Evolutionary conservation across 2,797 vertebrate genomes (phyloP).

Genomic region (Myiotriccus ornatus): DNA sequence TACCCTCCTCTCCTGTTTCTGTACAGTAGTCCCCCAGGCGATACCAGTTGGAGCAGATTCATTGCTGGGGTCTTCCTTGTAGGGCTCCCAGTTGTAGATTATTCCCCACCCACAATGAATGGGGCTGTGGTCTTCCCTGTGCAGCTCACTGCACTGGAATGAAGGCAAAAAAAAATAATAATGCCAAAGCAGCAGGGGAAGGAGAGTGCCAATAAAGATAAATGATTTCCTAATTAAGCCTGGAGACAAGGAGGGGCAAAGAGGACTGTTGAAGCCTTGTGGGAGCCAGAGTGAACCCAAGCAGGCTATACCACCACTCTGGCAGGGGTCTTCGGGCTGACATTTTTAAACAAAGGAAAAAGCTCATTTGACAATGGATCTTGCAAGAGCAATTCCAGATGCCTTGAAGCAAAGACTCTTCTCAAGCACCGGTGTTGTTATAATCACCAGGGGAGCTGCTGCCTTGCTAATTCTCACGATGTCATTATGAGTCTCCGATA

Average conservation of each 20-base stretch:
- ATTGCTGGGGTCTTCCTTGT: conserved; percentile 59
- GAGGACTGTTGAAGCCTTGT: conserved; percentile 58
- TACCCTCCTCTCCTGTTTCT: conserved; percentile 38
- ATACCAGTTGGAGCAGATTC: conserved; percentile 31
- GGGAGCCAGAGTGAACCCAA: conserved; percentile 61
- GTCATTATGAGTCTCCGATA: conserved; percentile 36
- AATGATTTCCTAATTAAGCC: conserved; percentile 70
- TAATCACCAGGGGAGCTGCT: conserved; percentile 60
- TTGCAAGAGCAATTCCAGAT: conserved; percentile 69
- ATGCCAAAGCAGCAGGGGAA: conserved; percentile 63
- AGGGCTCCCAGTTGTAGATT: conserved; percentile 51
- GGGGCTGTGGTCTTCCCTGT: conserved; percentile 67
- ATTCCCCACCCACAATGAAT: conserved; percentile 68
- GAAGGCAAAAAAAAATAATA: conserved; percentile 30
- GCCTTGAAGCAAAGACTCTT: conserved; percentile 53
- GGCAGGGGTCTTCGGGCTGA: conserved; percentile 68
- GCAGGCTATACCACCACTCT: conserved; percentile 67
- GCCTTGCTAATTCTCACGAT: conserved; percentile 53
- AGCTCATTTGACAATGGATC: conserved; percentile 67
- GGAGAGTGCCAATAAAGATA: conserved; percentile 67
- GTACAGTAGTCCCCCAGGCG: conserved; percentile 2
- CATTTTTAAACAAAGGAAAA: conserved; percentile 71
- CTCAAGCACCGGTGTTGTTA: conserved; percentile 66
- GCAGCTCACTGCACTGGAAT: conserved; percentile 64
- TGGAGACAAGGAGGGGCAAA: conserved; percentile 68